phyloP scores from a whole-genome alignment of 2,888 invertebrate species.

The Aradus depressus region DNA sequence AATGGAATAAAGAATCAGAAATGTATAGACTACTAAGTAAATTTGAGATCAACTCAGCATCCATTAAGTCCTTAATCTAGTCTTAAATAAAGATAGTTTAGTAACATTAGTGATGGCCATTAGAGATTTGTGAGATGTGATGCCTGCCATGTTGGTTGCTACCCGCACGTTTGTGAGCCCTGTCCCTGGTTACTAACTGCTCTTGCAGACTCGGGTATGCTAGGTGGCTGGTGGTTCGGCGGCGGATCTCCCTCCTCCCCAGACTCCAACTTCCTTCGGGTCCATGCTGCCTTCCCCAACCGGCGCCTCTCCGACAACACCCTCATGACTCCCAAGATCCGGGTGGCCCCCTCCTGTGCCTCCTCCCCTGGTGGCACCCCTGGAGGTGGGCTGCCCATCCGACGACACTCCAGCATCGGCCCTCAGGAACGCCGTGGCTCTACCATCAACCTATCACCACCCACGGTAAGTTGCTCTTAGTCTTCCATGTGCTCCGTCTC shows the following conservation, averaged over 20 bases:
- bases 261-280: slow-evolving; percentile 75
- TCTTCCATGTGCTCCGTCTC: not conserved
- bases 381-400: slow-evolving; percentile 65
- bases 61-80: not conserved
- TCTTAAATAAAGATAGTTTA: not conserved
- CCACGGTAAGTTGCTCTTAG: slow-evolving; percentile 56
- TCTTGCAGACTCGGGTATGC: slow-evolving; percentile 45
- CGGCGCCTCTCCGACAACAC: slow-evolving; percentile 86
- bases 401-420: slow-evolving; percentile 84
- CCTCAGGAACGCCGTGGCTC: slow-evolving; percentile 79
- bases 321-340: slow-evolving; percentile 76
- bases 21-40: no score
- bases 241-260: slow-evolving; percentile 74
- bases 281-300: slow-evolving; percentile 69
- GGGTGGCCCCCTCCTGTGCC: slow-evolving; percentile 78
- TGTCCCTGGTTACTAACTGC: slow-evolving; percentile 7
- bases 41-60: no score
- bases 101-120: not conserved
- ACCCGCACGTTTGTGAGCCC: not conserved
- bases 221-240: slow-evolving; percentile 78
- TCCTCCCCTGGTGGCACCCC: slow-evolving; percentile 62
- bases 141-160: slow-evolving; percentile 3
- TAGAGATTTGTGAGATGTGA: not conserved
- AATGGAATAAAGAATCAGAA: no score
- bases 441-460: slow-evolving; percentile 74